A percentile compares a stretch with the other conserved stretches of the same genome.
These are phyloP conservation scores for Cerceris ruficornis DNA, from an alignment of 2,888 invertebrate genomes.

Conservation along the genomic window DNA sequence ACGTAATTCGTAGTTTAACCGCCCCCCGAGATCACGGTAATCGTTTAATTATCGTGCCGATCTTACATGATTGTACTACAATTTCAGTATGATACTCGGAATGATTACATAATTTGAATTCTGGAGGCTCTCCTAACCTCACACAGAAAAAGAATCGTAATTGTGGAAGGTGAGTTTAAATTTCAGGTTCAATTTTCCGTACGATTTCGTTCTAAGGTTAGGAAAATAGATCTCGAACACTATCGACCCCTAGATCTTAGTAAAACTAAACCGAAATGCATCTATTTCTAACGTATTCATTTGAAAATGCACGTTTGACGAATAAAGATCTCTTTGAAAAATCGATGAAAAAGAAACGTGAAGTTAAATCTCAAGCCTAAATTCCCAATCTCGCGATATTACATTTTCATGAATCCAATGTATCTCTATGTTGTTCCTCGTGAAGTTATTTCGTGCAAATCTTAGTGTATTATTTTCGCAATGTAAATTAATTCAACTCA, in stretches of 20 bases:
- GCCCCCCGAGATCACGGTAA: too few relatives aligned
- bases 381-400: too few relatives aligned
- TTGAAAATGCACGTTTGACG: neutral
- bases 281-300: neutral
- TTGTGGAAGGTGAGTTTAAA: neutral
- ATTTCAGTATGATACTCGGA: neutral
- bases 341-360: neutral
- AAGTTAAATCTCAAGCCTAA: too few relatives aligned
- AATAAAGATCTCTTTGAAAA: neutral
- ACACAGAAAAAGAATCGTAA: slow-evolving; percentile 5
- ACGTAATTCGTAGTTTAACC: too few relatives aligned
- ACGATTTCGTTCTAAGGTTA: neutral
- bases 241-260: slow-evolving; percentile 4
- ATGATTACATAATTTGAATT: neutral
- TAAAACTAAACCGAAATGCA: neutral
- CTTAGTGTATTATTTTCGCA: neutral
- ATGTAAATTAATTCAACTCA: slow-evolving; percentile 79
- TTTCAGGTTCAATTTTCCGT: neutral
- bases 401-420: too few relatives aligned
- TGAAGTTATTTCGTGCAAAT: neutral
- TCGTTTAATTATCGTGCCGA: neutral
- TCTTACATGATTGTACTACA: neutral
- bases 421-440: too few relatives aligned
- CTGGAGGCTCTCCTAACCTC: slow-evolving; percentile 50
- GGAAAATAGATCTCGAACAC: neutral